Evolutionary conservation across 2,797 vertebrate species (phyloP).

Genomic region (Salmo trutta): DNA sequence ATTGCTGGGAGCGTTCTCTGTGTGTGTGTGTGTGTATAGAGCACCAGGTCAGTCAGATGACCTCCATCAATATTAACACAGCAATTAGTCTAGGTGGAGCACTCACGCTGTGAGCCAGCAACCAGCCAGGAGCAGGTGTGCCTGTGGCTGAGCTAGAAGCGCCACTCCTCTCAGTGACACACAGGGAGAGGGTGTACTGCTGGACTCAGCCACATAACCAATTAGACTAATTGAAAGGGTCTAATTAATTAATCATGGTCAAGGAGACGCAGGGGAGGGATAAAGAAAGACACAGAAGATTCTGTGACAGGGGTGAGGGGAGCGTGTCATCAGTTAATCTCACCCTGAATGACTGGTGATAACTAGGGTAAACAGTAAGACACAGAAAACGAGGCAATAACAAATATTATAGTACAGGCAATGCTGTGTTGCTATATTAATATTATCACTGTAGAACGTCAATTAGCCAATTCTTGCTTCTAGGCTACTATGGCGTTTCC

Average conservation of each 20-base stretch:
- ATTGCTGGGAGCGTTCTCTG: neutral
- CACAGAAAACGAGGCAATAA: neutral
- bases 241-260: slow-evolving; percentile 72
- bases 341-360: slow-evolving; percentile 27
- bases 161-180: slow-evolving; percentile 7
- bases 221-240: slow-evolving; percentile 69
- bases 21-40: slow-evolving; percentile 17
- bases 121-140: slow-evolving; percentile 26
- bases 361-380: slow-evolving; percentile 66
- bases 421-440: slow-evolving; percentile 16
- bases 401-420: slow-evolving; percentile 41
- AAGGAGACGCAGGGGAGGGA: slow-evolving; percentile 29
- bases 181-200: slow-evolving; percentile 8
- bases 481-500: slow-evolving; percentile 31
- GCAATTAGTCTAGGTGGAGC: slow-evolving; percentile 65
- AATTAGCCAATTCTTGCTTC: slow-evolving; percentile 26
- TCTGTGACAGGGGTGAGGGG: too few species aligned
- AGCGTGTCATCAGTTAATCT: too few species aligned
- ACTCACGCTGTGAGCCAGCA: slow-evolving; percentile 25
- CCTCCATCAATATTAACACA: slow-evolving; percentile 74
- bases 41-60: slow-evolving; percentile 56
- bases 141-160: slow-evolving; percentile 15
- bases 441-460: neutral
- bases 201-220: slow-evolving; percentile 30
- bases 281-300: slow-evolving; percentile 20